Evolutionary conservation across 2,888 invertebrate species (phyloP), one percentile per base, ranked within the genome.

Genomic region (Blomia tropicalis): DNA sequence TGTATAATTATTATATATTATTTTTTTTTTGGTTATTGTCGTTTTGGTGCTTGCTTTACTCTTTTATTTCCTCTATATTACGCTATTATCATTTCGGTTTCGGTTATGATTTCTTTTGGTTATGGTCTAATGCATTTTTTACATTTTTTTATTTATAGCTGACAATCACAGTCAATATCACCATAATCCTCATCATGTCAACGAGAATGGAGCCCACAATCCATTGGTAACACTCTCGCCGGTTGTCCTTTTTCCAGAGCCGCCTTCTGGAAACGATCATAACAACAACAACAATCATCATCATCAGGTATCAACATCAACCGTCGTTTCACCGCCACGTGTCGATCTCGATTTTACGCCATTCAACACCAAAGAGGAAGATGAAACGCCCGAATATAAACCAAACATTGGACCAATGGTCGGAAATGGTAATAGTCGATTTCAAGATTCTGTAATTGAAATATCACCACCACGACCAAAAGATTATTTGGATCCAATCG

Each of bases 131-230:
- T 23, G 5, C 54, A 7, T 19, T 27, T 30, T 19, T 31, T 4
- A n/a, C 29, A n/a, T 14, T 54, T 7, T 27, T 11, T 5, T 54
- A 14, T 5, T n/a, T 14, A n/a, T 54, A n/a, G 5, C 56, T 29
- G 56, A 56, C 56, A 56, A 56, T 56, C 56, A 56, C 11, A 31
- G 47, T 47, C 19, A 47, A n/a, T 11, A 36, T 36, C 11, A 30
- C 2, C 11, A 56, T 23, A 56, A 56, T 56, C 27, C 25, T 3
- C 51, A 51, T 30, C 51, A 51, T 30, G 2, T 7, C n/a, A 47
- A 47, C n/a, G 22, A 17, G 7, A 7, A 54, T 27, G 11, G 23
- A 19, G 2, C 11, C 23, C 56, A 56, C 30, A 14, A 22, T 31
- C 47, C 17, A 19, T 14, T 19, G 22, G 23, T 25, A 47, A 27